Base-by-base conservation (phyloP, 1,140 invertebrate species). In the Drosophila subpulchrella region DNA sequence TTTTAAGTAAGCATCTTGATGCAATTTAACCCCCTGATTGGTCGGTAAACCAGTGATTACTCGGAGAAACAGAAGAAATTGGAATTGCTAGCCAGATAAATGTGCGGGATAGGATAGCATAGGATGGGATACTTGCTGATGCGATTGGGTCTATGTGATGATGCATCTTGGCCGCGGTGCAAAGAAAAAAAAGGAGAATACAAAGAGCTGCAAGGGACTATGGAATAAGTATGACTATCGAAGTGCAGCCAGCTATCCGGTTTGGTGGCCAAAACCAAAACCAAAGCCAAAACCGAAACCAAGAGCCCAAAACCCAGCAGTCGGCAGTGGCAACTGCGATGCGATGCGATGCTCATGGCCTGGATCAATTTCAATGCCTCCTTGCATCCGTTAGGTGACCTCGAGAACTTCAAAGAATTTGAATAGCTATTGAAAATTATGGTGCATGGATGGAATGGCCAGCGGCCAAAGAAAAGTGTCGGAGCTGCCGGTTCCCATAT, bases 351-450 rank as follows among this genome's bases (percentile, higher is more conserved):
- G 75, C 80, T 77, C 71, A 81, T 81, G 61, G 78, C 61, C 74
- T 77, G 58, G 79, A 81, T 81, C 79, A 81, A 81, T 81, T 81
- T 81, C 79, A 81, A 81, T 81, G 78, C 79, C 73, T 77, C 67
- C 73, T 77, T 73, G 67, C 67, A 65, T 77, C 79, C 78, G 79
- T 81, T 81, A 81, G 68, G 66, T 81, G 79, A 81, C 79, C 79
- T 81, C 78, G 55, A 81, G 79, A 81, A 81, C 78, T 75, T 77
- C 56, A 77, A 65, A 81, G 73, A 81, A 77, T 81, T 79, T 80
- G 79, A 77, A 81, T 81, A 81, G 78, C 78, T 81, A 81, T 81
- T 81, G 78, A 81, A 81, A 81, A 81, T 81, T 81, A 81, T 81
- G 73, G 78, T 81, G 75, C 73, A 78, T 78, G 76, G 58, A 72